Evolutionary conservation across 35 echinoderm and acorn worm genomes (phyloP).

Genomic region (Hemicentrotus pulcherrimus): DNA sequence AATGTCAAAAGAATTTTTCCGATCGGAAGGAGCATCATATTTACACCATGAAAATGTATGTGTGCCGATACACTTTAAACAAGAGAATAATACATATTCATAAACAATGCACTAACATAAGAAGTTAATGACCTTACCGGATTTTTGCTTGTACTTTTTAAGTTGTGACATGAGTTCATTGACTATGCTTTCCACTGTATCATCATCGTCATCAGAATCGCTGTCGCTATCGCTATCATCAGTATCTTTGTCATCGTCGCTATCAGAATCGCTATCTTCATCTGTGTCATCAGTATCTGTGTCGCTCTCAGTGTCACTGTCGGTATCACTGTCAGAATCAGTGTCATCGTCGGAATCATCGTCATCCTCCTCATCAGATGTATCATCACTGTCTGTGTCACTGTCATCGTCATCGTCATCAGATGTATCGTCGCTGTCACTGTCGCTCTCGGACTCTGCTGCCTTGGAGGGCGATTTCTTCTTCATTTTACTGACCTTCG

Average conservation of each 20-base stretch:
- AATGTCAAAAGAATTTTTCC: neutral
- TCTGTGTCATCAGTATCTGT: slow-evolving; percentile 7
- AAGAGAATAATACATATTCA: neutral
- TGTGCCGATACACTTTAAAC: neutral
- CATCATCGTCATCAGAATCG: slow-evolving; percentile 30
- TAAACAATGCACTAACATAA: too few species aligned
- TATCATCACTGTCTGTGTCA: slow-evolving; percentile 43
- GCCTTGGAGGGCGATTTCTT: neutral
- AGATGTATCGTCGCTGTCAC: slow-evolving; percentile 21
- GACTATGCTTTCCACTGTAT: neutral
- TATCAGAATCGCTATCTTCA: slow-evolving; percentile 19
- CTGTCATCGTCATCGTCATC: slow-evolving; percentile 46
- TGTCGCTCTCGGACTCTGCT: neutral
- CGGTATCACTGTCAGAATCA: slow-evolving; percentile 4
- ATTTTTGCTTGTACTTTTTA: slow-evolving; percentile 45
- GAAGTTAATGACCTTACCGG: neutral
- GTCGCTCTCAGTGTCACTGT: slow-evolving; percentile 22
- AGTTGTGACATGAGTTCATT: slow-evolving; percentile 32
- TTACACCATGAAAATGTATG: neutral
- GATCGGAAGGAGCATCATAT: neutral
- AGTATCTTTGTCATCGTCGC: slow-evolving; percentile 25
- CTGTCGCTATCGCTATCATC: neutral
- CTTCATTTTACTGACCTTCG: neutral
- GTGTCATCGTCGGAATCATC: neutral
- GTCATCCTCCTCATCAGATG: neutral